Evolutionary conservation across 2,113 vertebrate species (phyloP).

Genomic region (Petroica traversi): DNA sequence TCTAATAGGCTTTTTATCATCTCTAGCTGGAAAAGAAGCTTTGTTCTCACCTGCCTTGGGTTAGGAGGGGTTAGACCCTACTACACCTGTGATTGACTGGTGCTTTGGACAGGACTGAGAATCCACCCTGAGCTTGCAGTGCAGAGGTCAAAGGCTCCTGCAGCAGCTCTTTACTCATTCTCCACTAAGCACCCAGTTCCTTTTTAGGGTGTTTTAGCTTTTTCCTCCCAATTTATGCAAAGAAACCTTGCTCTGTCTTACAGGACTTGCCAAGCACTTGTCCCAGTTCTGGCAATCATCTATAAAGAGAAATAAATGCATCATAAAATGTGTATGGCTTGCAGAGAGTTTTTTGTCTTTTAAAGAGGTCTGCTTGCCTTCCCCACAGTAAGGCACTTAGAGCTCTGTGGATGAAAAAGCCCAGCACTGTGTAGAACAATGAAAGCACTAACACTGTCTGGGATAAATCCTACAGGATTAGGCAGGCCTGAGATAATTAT

Average conservation of each 20-base stretch:
- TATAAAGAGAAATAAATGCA: background rate
- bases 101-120: background rate
- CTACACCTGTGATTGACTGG: background rate
- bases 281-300: background rate
- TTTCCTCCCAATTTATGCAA: background rate
- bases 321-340: background rate
- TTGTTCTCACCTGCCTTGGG: background rate
- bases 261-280: background rate
- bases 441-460: background rate
- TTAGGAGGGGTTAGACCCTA: background rate
- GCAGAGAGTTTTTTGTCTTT: background rate
- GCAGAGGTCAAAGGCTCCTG: background rate
- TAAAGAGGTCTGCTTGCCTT: background rate
- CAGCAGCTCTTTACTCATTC: background rate
- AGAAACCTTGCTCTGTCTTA: background rate
- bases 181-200: background rate
- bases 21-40: background rate
- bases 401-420: background rate
- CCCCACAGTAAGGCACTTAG: background rate
- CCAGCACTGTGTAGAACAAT: background rate
- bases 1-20: background rate
- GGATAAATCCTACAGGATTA: slow-evolving; percentile 12
- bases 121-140: background rate
- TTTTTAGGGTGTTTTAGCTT: background rate
- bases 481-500: slow-evolving; percentile 35